Percentiles rank a stretch among this genome's conserved stretches.
Evolutionary conservation across 1,140 invertebrate species (phyloP).

Genomic region (Drosophila lacteicornis): DNA sequence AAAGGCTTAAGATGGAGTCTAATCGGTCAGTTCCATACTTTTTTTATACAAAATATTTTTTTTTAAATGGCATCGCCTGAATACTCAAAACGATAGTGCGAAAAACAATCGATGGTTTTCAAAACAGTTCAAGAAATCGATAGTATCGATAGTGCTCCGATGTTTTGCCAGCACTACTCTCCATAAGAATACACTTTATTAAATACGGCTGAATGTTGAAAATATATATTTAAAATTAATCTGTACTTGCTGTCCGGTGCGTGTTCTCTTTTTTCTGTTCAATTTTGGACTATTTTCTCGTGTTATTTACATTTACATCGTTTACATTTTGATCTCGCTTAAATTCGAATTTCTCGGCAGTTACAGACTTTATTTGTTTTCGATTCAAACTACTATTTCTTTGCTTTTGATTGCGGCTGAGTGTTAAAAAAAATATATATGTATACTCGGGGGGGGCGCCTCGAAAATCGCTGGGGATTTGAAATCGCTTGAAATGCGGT

Average conservation of each 20-base stretch:
- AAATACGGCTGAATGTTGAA: conserved; percentile 9
- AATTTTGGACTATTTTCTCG: background rate
- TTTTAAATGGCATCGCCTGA: too few species aligned
- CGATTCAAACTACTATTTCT: background rate
- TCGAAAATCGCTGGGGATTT: conserved; percentile 5
- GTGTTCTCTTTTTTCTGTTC: background rate
- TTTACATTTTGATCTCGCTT: conserved; percentile 3
- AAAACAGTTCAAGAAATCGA: too few species aligned
- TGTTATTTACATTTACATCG: conserved; percentile 1
- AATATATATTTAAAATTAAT: conserved; percentile 16
- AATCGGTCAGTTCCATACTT: too few species aligned
- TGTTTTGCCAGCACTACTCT: background rate
- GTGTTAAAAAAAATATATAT: conserved; percentile 1
- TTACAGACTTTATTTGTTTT: background rate
- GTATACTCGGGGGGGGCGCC: too few species aligned
- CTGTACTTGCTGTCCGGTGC: conserved; percentile 3
- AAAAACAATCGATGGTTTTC: too few species aligned
- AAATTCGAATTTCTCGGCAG: conserved; percentile 1
- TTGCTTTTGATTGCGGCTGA: conserved; percentile 4
- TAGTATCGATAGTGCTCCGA: too few species aligned
- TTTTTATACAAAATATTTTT: too few species aligned
- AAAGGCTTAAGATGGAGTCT: too few species aligned
- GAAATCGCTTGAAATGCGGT: background rate
- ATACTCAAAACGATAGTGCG: too few species aligned
- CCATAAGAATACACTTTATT: background rate